These are phyloP conservation scores for Pararge aegeria DNA, from an alignment of 1,140 invertebrate genomes.

Conservation along the genomic window DNA sequence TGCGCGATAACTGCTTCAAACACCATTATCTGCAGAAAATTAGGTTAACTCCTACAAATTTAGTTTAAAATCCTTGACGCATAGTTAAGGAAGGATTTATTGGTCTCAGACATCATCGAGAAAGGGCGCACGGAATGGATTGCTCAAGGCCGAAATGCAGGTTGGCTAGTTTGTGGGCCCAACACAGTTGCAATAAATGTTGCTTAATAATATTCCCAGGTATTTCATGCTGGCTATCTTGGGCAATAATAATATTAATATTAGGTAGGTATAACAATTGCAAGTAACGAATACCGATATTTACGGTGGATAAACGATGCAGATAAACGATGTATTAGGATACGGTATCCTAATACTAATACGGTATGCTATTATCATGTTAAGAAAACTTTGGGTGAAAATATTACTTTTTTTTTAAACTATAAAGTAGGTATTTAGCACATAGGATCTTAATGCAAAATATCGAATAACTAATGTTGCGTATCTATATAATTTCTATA, in stretches of 20 bases:
- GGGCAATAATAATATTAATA: constrained; percentile 3
- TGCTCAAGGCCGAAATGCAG: constrained; percentile 58
- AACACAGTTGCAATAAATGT: constrained; percentile 1
- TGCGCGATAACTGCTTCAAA: too few relatives aligned
- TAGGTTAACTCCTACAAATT: too few relatives aligned
- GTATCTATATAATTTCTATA: too few relatives aligned
- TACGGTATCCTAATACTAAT: too few relatives aligned
- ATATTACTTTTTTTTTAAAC: too few relatives aligned
- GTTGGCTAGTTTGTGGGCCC: constrained; percentile 24
- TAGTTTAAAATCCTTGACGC: not conserved
- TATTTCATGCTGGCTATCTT: not conserved
- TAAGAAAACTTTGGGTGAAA: too few relatives aligned
- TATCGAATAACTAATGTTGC: too few relatives aligned
- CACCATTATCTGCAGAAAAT: too few relatives aligned
- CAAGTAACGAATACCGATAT: not conserved
- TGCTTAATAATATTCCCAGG: constrained; percentile 2
- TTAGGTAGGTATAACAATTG: not conserved
- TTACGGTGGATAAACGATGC: not conserved
- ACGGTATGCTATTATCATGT: too few relatives aligned
- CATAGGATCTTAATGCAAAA: too few relatives aligned
- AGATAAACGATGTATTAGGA: not conserved
- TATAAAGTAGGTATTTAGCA: too few relatives aligned
- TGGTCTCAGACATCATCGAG: not conserved
- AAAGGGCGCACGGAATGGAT: constrained; percentile 32
- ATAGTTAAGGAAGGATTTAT: constrained; percentile 11